These are phyloP conservation scores for Hydrolagus affinis DNA, from an alignment of 2,113 vertebrate species.

Conservation along the genomic window DNA sequence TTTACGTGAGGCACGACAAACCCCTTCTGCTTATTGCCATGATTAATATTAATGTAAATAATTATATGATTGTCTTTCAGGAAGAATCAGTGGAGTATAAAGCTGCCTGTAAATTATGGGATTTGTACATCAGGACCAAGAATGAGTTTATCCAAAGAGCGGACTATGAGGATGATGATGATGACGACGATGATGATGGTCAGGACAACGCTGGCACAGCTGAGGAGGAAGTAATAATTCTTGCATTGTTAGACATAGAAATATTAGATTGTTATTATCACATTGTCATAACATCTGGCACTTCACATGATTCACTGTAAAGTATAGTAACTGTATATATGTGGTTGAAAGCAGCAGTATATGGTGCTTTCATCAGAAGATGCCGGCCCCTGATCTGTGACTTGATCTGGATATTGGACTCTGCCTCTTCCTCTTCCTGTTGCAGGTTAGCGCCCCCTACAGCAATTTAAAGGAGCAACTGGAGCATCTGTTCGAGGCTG, in stretches of 20 bases:
- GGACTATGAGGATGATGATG: slow-evolving; percentile 85
- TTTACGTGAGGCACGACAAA: too few species aligned
- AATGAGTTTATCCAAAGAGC: slow-evolving; percentile 95
- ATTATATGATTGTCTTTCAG: slow-evolving; percentile 49
- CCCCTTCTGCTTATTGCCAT: background rate
- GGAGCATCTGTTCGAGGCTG: slow-evolving; percentile 85
- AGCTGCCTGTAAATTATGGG: slow-evolving; percentile 92
- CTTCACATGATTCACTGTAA: too few species aligned
- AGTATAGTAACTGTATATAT: too few species aligned
- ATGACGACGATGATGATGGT: slow-evolving; percentile 68
- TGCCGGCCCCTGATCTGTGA: too few species aligned
- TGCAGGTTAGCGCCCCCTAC: slow-evolving; percentile 6
- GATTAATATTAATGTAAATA: background rate
- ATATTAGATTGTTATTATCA: too few species aligned
- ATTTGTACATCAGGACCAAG: slow-evolving; percentile 88
- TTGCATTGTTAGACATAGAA: background rate
- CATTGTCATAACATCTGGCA: too few species aligned
- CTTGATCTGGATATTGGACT: too few species aligned
- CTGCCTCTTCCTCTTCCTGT: background rate
- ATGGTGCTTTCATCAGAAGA: too few species aligned
- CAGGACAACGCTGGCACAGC: slow-evolving; percentile 71
- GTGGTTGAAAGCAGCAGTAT: too few species aligned
- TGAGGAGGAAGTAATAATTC: slow-evolving; percentile 70
- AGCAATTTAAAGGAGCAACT: slow-evolving; percentile 81
- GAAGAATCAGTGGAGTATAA: slow-evolving; percentile 84